Evolutionary conservation across 2,888 invertebrate genomes (phyloP).

Genomic region (Ceramica pisi): DNA sequence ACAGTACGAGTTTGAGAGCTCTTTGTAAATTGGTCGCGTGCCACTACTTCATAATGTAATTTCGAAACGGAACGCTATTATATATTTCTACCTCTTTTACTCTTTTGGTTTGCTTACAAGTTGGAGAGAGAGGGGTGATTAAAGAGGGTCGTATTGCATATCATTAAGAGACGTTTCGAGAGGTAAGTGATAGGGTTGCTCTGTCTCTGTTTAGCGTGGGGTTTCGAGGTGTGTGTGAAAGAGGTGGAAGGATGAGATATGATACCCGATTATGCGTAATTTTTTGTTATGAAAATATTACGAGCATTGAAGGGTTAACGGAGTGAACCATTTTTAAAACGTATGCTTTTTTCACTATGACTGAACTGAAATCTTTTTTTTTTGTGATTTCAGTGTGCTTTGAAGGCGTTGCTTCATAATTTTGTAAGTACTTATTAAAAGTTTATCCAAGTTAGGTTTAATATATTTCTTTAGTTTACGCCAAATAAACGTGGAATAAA

Average conservation of each 20-base stretch:
- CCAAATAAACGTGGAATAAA: too few relatives aligned
- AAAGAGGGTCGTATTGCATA: conserved; percentile 83
- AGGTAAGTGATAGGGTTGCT: conserved; percentile 50
- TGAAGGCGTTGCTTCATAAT: conserved; percentile 12
- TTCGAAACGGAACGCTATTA: conserved; percentile 64
- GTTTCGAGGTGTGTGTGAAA: conserved; percentile 52
- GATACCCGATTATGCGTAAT: conserved; percentile 68
- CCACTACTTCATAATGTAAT: conserved; percentile 70
- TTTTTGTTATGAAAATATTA: conserved; percentile 75
- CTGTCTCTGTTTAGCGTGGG: conserved; percentile 71
- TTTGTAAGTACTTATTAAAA: conserved; percentile 10
- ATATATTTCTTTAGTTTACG: not conserved
- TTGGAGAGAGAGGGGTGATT: conserved; percentile 67
- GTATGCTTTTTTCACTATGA: conserved; percentile 24
- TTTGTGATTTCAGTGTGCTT: not conserved
- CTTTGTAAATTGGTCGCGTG: conserved; percentile 65
- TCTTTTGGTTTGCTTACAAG: conserved; percentile 18
- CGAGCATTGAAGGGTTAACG: conserved; percentile 61
- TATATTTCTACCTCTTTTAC: conserved; percentile 50
- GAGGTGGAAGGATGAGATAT: conserved; percentile 73
- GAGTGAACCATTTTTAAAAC: conserved; percentile 64
- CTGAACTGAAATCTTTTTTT: conserved; percentile 1
- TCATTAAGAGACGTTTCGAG: conserved; percentile 78
- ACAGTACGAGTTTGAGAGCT: conserved; percentile 56
- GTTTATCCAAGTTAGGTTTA: not conserved